Evolutionary conservation across 1,140 invertebrate species (phyloP), one percentile per base, ranked within the genome.

Genomic region (Euschistus heros): DNA sequence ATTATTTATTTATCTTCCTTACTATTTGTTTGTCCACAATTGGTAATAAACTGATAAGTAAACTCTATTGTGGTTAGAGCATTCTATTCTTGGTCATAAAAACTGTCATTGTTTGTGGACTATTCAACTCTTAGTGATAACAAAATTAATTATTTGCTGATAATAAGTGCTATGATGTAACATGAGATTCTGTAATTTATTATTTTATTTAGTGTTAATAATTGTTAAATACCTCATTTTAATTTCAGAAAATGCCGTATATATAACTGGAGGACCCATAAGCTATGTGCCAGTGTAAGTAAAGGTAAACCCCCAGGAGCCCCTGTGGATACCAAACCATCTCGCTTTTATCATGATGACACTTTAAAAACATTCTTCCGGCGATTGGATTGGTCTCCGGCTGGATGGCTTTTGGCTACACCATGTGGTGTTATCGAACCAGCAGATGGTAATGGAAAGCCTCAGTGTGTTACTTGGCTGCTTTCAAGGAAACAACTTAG

Each of bases 281-380:
- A 86, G 70, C 83, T 89, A 10, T 73, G 85, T n/a, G 81, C 86
- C 44, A 80, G 85, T 46, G 82, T 89, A 18, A 80, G 78, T 69
- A 92, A 89, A 75, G 81, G 86, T 8, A 78, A 77, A 37, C 46
- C 62, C 14, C 69, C 69, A 24, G 55, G 65, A 2, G 18, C 57
- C 1, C 24, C 47, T 24, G 70, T 87, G n/a, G 78, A 83, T 66
- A 80, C 80, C 0, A 83, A 84, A 70, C 76, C 76, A 61, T 77
- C 86, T 4, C 80, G 86, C 57, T 79, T 97, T 37, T 98, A 92
- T 74, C 87, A 95, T 72, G 95, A 98, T 75, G 94, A 97, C 73
- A 95, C 93, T 0, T 82, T 97, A 55, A 89, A 93, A 73, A 93
- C 94, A 2, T 98, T 92, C 76, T 97, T 91, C 72, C 79, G 95